These are phyloP conservation scores for Apostichopus californicus DNA, from an alignment of 35 echinoderm and acorn worm species.

Conservation along the genomic window DNA sequence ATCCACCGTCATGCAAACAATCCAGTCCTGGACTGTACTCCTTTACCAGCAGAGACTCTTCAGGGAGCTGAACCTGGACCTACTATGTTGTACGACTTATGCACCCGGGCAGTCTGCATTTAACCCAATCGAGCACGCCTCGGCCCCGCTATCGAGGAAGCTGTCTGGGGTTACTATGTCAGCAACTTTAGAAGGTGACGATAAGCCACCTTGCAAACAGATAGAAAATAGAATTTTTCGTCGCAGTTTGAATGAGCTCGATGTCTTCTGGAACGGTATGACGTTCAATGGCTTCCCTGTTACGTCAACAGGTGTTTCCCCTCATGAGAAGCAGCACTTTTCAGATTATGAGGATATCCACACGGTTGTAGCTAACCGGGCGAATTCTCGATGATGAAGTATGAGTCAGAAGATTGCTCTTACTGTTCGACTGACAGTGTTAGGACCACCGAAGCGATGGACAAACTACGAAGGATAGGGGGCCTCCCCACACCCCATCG, in stretches of 20 bases:
- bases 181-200: slow-evolving; percentile 6
- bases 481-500: background rate
- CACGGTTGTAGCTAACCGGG: background rate
- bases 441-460: slow-evolving; percentile 3
- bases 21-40: slow-evolving; percentile 36
- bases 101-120: slow-evolving; percentile 41
- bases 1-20: slow-evolving; percentile 31
- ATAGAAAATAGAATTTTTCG: background rate
- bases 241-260: background rate
- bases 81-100: background rate
- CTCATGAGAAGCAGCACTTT: background rate
- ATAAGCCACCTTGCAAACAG: slow-evolving; percentile 22
- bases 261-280: slow-evolving; percentile 22
- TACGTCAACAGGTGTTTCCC: background rate
- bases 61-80: slow-evolving; percentile 34
- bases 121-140: slow-evolving; percentile 53
- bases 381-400: slow-evolving; percentile 5
- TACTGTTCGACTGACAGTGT: background rate
- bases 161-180: background rate
- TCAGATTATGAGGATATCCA: background rate
- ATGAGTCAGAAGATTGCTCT: background rate
- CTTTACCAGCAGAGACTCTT: slow-evolving; percentile 39
- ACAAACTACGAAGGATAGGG: background rate
- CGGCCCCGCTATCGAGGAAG: slow-evolving; percentile 50
- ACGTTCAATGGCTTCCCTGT: background rate